These are phyloP conservation scores for Pachyseris speciosa DNA, from an alignment of 64 coral and sea anemone species.

Conservation along the genomic window DNA sequence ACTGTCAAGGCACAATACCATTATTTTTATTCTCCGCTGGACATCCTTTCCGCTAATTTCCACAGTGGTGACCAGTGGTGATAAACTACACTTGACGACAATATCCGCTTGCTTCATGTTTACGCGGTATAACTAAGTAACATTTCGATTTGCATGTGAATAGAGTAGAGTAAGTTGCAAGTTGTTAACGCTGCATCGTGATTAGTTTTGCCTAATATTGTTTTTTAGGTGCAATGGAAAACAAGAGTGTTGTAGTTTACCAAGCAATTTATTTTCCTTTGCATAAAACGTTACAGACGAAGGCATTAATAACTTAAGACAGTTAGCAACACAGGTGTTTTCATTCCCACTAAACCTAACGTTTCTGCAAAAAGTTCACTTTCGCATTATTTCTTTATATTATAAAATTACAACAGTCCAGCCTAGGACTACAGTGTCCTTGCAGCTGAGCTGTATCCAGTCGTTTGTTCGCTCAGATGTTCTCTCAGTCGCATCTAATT, in stretches of 20 bases:
- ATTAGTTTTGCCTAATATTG: background rate
- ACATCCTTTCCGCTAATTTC: too few relatives aligned
- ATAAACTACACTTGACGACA: background rate
- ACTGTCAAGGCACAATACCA: too few relatives aligned
- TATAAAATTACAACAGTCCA: too few relatives aligned
- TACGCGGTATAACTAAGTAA: background rate
- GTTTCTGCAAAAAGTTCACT: too few relatives aligned
- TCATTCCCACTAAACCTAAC: background rate
- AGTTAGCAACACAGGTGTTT: background rate
- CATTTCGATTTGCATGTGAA: slow-evolving; percentile 8
- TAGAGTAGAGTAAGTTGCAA: background rate
- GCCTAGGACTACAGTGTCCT: too few relatives aligned
- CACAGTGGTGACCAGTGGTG: too few relatives aligned
- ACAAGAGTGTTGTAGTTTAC: background rate
- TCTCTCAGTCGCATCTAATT: too few relatives aligned
- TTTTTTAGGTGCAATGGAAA: background rate
- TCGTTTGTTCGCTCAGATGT: too few relatives aligned
- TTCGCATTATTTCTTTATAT: too few relatives aligned
- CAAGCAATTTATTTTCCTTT: background rate
- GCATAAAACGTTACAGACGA: background rate
- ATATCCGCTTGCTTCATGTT: background rate
- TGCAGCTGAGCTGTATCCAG: too few relatives aligned
- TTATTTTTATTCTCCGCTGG: too few relatives aligned
- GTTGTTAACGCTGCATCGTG: slow-evolving; percentile 9
- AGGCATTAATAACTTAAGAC: background rate